A percentile compares a stretch with the other conserved stretches of the same genome.
phyloP scores from a whole-genome alignment of 2,797 vertebrate species.

The Botia almorhae region DNA sequence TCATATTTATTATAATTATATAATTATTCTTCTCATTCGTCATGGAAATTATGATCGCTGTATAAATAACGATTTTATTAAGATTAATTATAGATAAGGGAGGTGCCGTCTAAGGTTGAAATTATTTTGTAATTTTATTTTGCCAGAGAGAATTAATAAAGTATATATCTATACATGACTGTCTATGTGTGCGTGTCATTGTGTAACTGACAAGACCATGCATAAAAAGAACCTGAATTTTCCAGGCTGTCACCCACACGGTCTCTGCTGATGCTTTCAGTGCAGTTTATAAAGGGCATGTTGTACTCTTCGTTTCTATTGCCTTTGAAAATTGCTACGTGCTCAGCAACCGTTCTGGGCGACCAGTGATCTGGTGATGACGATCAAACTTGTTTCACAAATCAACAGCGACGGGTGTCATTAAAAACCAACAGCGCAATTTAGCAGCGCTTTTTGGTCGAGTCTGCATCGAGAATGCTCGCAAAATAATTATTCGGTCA shows the following conservation, averaged over 20 bases:
- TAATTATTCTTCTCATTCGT: conserved; percentile 82
- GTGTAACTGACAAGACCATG: background rate
- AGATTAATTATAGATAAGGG: conserved; percentile 76
- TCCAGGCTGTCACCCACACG: background rate
- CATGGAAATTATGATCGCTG: conserved; percentile 79
- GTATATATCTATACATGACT: conserved; percentile 83
- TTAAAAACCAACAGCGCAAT: background rate
- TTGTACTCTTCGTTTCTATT: background rate
- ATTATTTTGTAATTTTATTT: conserved; percentile 91
- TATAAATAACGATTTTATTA: conserved; percentile 79
- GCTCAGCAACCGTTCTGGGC: background rate
- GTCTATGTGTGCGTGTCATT: conserved; percentile 52
- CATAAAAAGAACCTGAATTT: background rate
- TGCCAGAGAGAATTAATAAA: conserved; percentile 88
- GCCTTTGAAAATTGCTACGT: background rate
- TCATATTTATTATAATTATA: conserved; percentile 81
- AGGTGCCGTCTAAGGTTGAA: conserved; percentile 84
- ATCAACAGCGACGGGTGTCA: background rate
- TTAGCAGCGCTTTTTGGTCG: background rate
- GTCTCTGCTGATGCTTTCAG: background rate
- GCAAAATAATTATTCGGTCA: background rate
- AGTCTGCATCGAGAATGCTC: background rate
- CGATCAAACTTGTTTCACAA: background rate
- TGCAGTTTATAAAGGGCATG: background rate
- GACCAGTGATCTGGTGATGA: background rate